Evolutionary conservation across 2,797 vertebrate genomes (phyloP), one percentile per base, ranked within the genome.

Genomic region (Falco cherrug): DNA sequence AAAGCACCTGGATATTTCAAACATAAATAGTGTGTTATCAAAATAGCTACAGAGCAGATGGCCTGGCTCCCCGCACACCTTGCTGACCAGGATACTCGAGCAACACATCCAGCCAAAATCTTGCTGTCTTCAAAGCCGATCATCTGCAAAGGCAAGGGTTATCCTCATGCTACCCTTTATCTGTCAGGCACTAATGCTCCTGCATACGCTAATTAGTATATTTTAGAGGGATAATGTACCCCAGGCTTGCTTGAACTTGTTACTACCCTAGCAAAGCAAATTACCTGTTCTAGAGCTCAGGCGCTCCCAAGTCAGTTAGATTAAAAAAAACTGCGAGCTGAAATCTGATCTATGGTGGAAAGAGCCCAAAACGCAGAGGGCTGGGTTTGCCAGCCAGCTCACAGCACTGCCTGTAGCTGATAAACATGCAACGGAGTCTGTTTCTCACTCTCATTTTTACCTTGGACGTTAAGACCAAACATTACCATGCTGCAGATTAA

Each of bases 21-120:
- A 83, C 78, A 33, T 69, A 80, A 93, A 90, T 61, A 93, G 84
- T 2, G 5, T 25, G 41, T 59, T 59, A 47, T 78, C 41, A 64
- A 89, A 96, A 95, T 96, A 96, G 91, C 65, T 47, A 21, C 60
- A 39, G 89, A 95, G 87, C 96, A 97, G 95, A 95, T 97, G 96
- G 95, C 75, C 90, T 89, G 41, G 61, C 92, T 92, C 87, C 87
- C 70, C 21, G 54, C 87, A 61, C 87, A 92, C 96, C 89, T 97
- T 89, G 94, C 90, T 95, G 95, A 96, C 87, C 95, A 80, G 81
- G 94, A 94, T 54, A 77, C 79, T 65, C 3, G 0, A 78, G 47
- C 59, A 73, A 65, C 45, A 33, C n/a, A 0, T 24, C 18, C 16
- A 91, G 87, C 90, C 90, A 90, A 92, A 94, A 90, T 77, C 64